Evolutionary conservation across 2,888 invertebrate species (phyloP).

Genomic region (Deladenus siricidicola): DNA sequence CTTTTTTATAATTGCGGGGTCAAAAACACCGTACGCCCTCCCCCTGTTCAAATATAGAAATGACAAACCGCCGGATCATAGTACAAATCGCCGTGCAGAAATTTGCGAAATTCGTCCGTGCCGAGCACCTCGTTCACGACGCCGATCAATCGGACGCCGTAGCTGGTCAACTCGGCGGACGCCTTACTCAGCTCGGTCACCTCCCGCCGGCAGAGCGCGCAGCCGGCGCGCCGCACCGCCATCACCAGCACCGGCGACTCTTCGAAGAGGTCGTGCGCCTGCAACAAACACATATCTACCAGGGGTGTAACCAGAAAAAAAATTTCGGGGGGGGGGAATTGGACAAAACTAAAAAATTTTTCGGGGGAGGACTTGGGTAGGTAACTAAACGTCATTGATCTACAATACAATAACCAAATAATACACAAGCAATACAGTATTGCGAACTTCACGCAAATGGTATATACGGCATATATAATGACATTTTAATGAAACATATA

Average conservation of each 20-base stretch:
- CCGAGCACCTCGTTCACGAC: slow-evolving; percentile 57
- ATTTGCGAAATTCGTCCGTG: slow-evolving; percentile 46
- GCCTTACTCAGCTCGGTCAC: slow-evolving; percentile 48
- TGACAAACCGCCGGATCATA: neutral
- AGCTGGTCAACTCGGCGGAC: slow-evolving; percentile 51
- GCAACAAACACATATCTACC: too few species aligned
- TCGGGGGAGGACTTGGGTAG: too few species aligned
- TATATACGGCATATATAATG: too few species aligned
- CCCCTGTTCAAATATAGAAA: neutral
- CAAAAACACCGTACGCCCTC: neutral
- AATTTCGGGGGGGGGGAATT: too few species aligned
- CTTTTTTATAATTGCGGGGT: too few species aligned
- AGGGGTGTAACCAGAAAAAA: too few species aligned
- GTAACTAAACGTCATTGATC: too few species aligned
- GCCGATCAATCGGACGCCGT: slow-evolving; percentile 55
- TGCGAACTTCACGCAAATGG: too few species aligned
- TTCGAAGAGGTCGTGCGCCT: slow-evolving; percentile 40
- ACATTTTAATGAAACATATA: too few species aligned
- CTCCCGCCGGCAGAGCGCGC: slow-evolving; percentile 44
- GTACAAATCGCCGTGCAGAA: neutral
- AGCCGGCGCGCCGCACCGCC: slow-evolving; percentile 52
- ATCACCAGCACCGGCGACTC: slow-evolving; percentile 44
- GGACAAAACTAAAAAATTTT: too few species aligned
- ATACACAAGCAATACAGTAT: too few species aligned
- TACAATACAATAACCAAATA: too few species aligned